phyloP scores from a whole-genome alignment of 2,113 vertebrate species.

The Dryoscopus gambensis region DNA sequence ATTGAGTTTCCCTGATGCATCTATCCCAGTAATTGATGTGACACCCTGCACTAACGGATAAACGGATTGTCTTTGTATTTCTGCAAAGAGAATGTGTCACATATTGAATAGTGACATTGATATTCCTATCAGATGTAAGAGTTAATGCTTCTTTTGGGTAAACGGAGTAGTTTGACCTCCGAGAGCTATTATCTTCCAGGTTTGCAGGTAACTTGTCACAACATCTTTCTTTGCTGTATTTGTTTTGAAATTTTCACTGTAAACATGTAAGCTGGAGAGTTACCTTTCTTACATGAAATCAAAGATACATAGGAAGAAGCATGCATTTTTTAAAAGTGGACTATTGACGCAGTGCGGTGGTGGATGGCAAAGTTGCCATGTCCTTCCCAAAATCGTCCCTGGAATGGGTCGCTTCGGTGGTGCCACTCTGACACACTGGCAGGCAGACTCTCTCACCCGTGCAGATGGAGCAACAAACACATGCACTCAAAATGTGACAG shows the following conservation, averaged over 20 bases:
- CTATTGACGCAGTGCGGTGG: background rate
- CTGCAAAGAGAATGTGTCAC: conserved; percentile 25
- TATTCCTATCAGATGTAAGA: conserved; percentile 45
- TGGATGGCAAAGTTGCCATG: too few species aligned
- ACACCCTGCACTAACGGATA: conserved; percentile 46
- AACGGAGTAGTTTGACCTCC: conserved; percentile 28
- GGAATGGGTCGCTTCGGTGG: too few species aligned
- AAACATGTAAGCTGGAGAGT: background rate
- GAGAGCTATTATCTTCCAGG: background rate
- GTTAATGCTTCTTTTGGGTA: conserved; percentile 17
- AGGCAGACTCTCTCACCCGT: too few species aligned
- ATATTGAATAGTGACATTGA: conserved; percentile 51
- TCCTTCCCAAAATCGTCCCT: too few species aligned
- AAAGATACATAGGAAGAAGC: background rate
- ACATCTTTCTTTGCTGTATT: background rate
- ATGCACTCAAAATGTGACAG: too few species aligned
- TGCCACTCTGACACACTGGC: too few species aligned
- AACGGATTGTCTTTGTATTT: conserved; percentile 35
- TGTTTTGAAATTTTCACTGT: conserved; percentile 2
- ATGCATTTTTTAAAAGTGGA: background rate
- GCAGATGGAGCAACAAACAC: too few species aligned
- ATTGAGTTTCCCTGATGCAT: conserved; percentile 28
- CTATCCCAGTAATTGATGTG: conserved; percentile 41
- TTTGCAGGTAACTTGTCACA: conserved; percentile 44
- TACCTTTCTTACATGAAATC: background rate